Base-by-base conservation (phyloP, 2,113 vertebrate genomes). In the Zingel zingel region DNA sequence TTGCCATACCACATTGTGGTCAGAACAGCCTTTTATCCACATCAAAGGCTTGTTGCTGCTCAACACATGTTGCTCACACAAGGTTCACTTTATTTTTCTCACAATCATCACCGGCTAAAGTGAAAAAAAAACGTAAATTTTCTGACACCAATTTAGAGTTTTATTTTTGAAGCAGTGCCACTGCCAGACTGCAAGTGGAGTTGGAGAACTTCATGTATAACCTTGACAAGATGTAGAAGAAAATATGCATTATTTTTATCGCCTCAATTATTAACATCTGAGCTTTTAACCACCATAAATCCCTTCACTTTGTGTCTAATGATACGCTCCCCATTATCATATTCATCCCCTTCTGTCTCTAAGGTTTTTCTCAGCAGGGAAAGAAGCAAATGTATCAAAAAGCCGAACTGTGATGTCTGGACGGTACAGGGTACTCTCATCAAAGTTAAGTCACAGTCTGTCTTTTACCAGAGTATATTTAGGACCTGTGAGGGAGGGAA, bases 1-100 rank as follows among this genome's bases (percentile, higher is more conserved):
- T 70, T 72, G 53, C 11, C 51, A 74, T 39, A 64, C 48, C 19
- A 57, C 12, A 78, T 43, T 76, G 54, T 71, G 72, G 62, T 57
- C 68, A 74, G 14, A 76, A 65, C 57, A 14, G 67, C 48, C 47
- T 68, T 82, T 86, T 54, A 62, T 75, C 47, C n/a, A 75, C 66
- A 56, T 81, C 74, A 79, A 69, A 72, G 50, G 25, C 6, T 50
- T 25, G 64, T 77, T 57, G 15, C 66, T 62, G 39, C 43, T 75
- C 50, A 56, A 19, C 61, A 79, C 47, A 74, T 81, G 64, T 66
- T 75, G 36, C 48, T 62, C 39, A 27, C 30, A 51, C 16, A 45
- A 18, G 66, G 23, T 65, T 39, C 5, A 23, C 23, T 80, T 75
- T 57, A 68, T 57, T 63, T 43, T 69, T 15, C 19, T 74, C 51